Evolutionary conservation across 2,797 vertebrate species (phyloP), one percentile per base, ranked within the genome.

Genomic region (Falco rusticolus): DNA sequence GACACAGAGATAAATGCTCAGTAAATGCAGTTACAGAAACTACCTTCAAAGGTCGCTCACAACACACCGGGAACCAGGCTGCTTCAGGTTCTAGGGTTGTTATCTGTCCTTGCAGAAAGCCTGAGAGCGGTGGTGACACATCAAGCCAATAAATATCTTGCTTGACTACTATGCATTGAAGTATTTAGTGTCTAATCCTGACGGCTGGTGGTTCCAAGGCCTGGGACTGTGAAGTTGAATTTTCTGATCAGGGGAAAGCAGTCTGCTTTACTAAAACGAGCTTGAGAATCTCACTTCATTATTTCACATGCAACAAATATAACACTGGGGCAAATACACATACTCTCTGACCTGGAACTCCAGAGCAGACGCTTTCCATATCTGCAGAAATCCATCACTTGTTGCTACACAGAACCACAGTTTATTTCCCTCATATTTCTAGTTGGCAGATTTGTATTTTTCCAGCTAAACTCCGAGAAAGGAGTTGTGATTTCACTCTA

Each of bases 331-430:
- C 88, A 95, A 90, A 92, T 5, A 64, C 61, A 70, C 86, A 83
- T 28, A 74, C 64, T 87, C 64, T 68, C 48, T 83, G 93, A 93
- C 75, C 86, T 91, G 71, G 81, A 95, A 78, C 89, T 89, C 71
- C 84, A 94, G 81, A 92, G 81, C 88, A 96, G 84, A 92, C 57
- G 13, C 86, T 93, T 90, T 75, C 90, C 57, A 21, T 94, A 93
- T 92, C 94, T 94, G 64, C 92, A 95, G 57, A 96, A 95, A 96
- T 96, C 84, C 88, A 95, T 96, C 95, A 93, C 89, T 92, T 91
- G 71, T 59, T 96, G 93, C 86, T 93, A 31, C 78, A 90, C 41
- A 87, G 75, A 92, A 89, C 82, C 86, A 85, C 82, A 89, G 84
- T 85, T 89, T 92, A 94, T 92, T 95, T 93, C 90, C 79, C 81